Conservation (phyloP, 2,113 vertebrate genomes). For the Laticauda laticaudata region DNA sequence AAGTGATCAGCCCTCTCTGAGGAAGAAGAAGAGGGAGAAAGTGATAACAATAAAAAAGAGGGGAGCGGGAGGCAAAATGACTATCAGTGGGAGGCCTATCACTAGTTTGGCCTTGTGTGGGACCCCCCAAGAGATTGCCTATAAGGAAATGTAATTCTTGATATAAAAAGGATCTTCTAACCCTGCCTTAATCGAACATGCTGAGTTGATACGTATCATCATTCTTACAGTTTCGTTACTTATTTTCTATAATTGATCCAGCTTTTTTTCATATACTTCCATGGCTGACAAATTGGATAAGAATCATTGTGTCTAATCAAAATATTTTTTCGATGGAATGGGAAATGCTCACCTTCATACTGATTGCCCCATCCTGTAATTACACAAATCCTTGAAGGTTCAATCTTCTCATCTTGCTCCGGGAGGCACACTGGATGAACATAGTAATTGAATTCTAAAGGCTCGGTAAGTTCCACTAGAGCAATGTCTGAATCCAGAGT, state of each 20-base stretch:
- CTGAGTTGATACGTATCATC: neutral
- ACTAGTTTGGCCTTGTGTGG: neutral
- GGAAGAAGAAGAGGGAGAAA: neutral
- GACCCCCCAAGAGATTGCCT: neutral
- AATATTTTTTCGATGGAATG: fast-evolving
- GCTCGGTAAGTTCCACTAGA: constrained; percentile 41
- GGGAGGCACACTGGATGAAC: constrained; percentile 54
- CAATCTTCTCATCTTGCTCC: constrained; percentile 5
- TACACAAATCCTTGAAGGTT: constrained; percentile 41
- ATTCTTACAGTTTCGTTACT: neutral
- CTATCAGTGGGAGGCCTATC: no score
- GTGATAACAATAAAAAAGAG: neutral
- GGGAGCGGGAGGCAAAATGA: neutral
- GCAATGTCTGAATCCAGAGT: constrained; percentile 54
- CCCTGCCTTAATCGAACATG: neutral
- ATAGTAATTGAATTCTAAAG: constrained; percentile 39
- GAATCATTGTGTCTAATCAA: neutral
- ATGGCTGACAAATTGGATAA: neutral
- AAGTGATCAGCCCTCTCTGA: no score
- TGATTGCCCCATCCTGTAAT: constrained; percentile 52
- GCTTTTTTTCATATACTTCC: neutral
- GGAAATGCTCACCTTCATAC: constrained; percentile 39
- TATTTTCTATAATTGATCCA: neutral
- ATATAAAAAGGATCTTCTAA: neutral
- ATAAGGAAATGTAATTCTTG: neutral